These are phyloP conservation scores for Papilio xuthus DNA, from an alignment of 1,140 invertebrate species.

Conservation along the genomic window DNA sequence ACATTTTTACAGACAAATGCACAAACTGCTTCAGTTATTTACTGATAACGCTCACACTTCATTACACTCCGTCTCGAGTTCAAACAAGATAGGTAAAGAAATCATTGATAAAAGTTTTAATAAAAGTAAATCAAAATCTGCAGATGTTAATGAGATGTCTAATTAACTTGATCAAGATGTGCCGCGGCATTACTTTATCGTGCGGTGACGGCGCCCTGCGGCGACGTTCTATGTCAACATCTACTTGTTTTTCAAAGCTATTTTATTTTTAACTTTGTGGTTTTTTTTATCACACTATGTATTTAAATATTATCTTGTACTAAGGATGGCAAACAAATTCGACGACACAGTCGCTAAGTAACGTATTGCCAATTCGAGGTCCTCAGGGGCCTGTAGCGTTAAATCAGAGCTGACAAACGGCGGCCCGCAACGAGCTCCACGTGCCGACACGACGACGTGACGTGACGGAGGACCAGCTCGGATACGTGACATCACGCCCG, in stretches of 20 bases:
- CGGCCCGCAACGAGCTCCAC: background rate
- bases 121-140: background rate
- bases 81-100: too few species aligned
- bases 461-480: background rate
- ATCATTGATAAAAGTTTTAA: background rate
- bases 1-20: too few species aligned
- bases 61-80: too few species aligned
- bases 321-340: background rate
- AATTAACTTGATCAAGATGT: conserved; percentile 6
- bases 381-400: conserved; percentile 1
- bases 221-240: background rate
- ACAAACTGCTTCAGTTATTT: too few species aligned
- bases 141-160: background rate
- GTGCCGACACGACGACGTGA: background rate
- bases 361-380: background rate
- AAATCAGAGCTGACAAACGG: background rate
- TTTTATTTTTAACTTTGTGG: background rate
- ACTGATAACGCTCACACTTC: too few species aligned
- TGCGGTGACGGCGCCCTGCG: background rate
- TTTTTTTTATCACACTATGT: background rate
- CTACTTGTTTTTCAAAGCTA: background rate
- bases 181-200: background rate
- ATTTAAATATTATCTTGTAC: background rate
- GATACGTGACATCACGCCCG: background rate
- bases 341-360: background rate